Base-by-base conservation (phyloP, 1,140 invertebrate species). In the Trypoxylus dichotomus region DNA sequence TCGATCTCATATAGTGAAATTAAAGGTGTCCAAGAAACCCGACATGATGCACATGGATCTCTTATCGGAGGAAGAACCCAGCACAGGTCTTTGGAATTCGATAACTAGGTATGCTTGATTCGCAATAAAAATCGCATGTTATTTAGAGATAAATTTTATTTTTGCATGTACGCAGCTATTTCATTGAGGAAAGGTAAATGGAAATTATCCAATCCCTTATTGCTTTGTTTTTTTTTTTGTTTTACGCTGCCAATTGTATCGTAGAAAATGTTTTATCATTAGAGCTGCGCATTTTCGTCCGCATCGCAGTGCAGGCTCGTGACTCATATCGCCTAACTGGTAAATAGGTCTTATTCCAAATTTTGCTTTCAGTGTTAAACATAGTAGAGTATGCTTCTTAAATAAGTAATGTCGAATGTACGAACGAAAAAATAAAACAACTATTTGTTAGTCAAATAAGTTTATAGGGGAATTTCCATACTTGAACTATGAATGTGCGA, bases 1-100 rank as follows among this genome's bases (percentile, higher is more conserved):
- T 83, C 91, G 94, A 71, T 96, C 95, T 63, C 93, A 97, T 84
- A 96, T 98, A 21, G 91, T 98, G 24, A 97, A 97, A 87, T 86
- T 99, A 25, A 92, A 94, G 85, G 97, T 98, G 0, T 91, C 91
- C 60, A 98, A 98, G 85, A 96, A 96, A 82, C 91, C 95, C 1
- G 97, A 94, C 75, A 97, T 96, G 87, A 89, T 92, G 79, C 88
- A 93, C 74, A 89, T 96, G 76, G 96, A 98, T 85, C 88, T 99
- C 7, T 88, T 99, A 0, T 91, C 92, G 2, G 96, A 97, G 79
- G 92, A 94, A 74, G 92, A 93, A 15, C 88, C 90, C 79, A 86
- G 88, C 13, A 90, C 91, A 32, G 96, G 96, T 25, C 90, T 98
- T 68, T 98, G 97, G 97, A 95, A 96, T 85, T 97, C 96, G 63